Conservation (phyloP, 2,888 invertebrate genomes). For the Tridacna crocea region DNA sequence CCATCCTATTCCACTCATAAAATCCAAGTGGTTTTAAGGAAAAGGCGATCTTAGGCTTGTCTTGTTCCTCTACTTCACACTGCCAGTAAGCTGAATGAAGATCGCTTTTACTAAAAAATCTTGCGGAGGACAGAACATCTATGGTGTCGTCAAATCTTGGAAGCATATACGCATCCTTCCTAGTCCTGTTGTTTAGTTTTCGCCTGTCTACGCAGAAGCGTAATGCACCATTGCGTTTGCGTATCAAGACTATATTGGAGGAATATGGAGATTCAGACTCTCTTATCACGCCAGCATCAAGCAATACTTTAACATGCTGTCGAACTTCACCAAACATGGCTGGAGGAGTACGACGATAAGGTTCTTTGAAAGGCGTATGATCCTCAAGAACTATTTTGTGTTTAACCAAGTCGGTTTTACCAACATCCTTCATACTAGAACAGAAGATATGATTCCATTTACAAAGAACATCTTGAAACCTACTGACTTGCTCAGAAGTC, state of each 20-base stretch:
- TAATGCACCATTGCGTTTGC: background rate
- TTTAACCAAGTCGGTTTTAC: constrained; percentile 21
- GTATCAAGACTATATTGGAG: background rate
- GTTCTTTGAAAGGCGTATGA: constrained; percentile 34
- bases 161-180: background rate
- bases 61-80: background rate
- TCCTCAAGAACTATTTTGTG: constrained; percentile 43
- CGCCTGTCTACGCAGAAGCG: background rate
- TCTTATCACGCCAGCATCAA: constrained; percentile 30
- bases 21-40: background rate
- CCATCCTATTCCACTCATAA: constrained; percentile 4
- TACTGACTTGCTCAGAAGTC: background rate
- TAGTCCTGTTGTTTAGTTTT: constrained; percentile 3
- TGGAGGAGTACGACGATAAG: constrained; percentile 36
- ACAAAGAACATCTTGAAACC: background rate
- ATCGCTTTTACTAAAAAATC: background rate
- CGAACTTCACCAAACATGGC: constrained; percentile 42
- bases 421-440: constrained; percentile 27
- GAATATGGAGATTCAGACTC: constrained; percentile 19
- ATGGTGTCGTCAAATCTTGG: constrained; percentile 5
- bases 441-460: background rate
- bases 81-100: constrained; percentile 8
- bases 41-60: background rate
- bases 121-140: background rate
- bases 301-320: constrained; percentile 43